Evolutionary conservation across 2,888 invertebrate genomes (phyloP).

Genomic region (Gasteruption jaculator): DNA sequence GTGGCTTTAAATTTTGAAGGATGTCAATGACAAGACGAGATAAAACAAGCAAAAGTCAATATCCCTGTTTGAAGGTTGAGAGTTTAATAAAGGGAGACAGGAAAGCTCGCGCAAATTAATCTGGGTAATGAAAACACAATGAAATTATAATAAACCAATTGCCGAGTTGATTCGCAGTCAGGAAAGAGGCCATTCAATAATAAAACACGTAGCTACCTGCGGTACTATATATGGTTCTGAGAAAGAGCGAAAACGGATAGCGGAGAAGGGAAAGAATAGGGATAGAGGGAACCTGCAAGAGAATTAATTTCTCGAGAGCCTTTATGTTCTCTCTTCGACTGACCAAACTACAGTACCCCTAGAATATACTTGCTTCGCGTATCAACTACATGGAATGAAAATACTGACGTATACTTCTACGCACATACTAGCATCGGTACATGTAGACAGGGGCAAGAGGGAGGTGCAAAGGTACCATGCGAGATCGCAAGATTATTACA

Average conservation of each 20-base stretch:
- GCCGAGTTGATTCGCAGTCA: constrained; percentile 46
- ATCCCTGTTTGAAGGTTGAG: too few relatives aligned
- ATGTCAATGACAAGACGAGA: too few relatives aligned
- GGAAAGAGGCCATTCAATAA: constrained; percentile 48
- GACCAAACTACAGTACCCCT: constrained; percentile 40
- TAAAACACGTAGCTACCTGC: constrained; percentile 42
- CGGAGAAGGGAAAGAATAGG: constrained; percentile 1
- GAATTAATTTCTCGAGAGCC: constrained; percentile 50
- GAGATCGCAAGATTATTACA: constrained; percentile 39
- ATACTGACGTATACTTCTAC: too few relatives aligned
- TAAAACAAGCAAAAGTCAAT: too few relatives aligned
- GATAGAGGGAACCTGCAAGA: constrained; percentile 28
- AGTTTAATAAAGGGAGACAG: constrained; percentile 42
- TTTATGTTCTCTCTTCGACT: constrained; percentile 47
- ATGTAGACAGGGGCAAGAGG: too few relatives aligned
- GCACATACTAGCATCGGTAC: too few relatives aligned
- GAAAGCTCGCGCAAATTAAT: constrained; percentile 43
- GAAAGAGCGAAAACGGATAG: constrained; percentile 5
- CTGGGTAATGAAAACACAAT: constrained; percentile 49
- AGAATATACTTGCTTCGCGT: too few relatives aligned
- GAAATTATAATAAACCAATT: constrained; percentile 51
- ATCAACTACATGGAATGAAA: too few relatives aligned
- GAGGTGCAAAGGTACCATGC: too few relatives aligned
- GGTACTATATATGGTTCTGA: constrained; percentile 18
- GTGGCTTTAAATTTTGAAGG: too few relatives aligned